Percentiles rank a stretch among this genome's conserved stretches.
phyloP scores from a whole-genome alignment of 2,113 vertebrate species.

The Aplodontia rufa region DNA sequence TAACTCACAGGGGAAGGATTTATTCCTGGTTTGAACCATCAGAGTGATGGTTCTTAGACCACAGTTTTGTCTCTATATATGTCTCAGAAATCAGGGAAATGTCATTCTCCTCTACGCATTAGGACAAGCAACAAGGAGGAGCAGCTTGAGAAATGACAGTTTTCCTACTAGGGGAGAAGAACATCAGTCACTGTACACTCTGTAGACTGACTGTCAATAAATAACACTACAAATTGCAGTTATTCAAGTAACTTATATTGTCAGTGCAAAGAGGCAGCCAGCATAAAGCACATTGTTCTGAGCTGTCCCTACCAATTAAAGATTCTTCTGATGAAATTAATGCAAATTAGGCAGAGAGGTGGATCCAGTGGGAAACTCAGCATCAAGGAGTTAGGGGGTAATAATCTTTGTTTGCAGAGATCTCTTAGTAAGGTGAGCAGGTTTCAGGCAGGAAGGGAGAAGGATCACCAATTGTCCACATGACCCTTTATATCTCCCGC shows the following conservation, averaged over 20 bases:
- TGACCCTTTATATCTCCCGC: neutral
- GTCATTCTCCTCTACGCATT: neutral
- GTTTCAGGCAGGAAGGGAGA: neutral
- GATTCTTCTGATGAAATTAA: neutral
- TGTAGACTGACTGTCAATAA: neutral
- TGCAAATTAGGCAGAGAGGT: neutral
- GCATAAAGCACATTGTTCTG: neutral
- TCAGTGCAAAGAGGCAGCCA: neutral
- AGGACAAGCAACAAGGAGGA: neutral
- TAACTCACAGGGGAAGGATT: fast-evolving
- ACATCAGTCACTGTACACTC: neutral
- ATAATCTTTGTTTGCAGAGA: neutral
- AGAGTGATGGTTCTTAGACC: neutral
- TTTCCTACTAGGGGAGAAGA: neutral
- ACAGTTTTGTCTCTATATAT: neutral
- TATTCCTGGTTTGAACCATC: neutral
- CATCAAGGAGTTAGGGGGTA: neutral
- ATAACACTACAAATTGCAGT: neutral
- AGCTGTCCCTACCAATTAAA: neutral
- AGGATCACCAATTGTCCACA: fast-evolving
- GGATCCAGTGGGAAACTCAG: neutral
- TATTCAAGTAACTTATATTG: neutral
- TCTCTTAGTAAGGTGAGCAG: neutral
- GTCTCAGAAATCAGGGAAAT: neutral
- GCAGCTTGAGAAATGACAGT: neutral